Evolutionary conservation across 2,888 invertebrate species (phyloP), one percentile per base, ranked within the genome.

Genomic region (Melitaea athalia): DNA sequence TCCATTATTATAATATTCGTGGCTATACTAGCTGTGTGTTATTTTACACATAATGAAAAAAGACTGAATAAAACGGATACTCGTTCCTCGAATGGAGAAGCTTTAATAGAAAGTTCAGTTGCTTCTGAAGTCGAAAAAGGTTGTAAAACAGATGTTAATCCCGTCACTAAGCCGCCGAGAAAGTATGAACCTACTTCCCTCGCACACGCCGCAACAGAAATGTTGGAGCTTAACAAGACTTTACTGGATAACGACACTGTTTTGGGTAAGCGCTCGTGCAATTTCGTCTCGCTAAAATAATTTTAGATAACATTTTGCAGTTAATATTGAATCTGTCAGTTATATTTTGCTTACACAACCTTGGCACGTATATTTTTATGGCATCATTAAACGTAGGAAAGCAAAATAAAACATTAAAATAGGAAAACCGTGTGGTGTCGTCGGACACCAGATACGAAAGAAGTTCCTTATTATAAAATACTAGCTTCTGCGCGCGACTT

Each of bases 71-170:
- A 95, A 81, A 88, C 89, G 59, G 95, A 95, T 70, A 83, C 89
- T 38, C 93, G 94, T 75, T 93, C 94, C 24, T 93, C 95, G 38
- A 95, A 95, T 72, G 95, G 95, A 0, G 94, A 96, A 63, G 94
- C 95, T 14, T 93, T 95, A 78, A 93, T 96, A 70, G 96, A 96
- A 77, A 95, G 95, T 12, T 95, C 96, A 0, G 95, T 95, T 4
- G 93, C 94, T 3, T 95, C 95, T 72, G 97, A 97, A 82, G 95
- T 96, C 83, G 97, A 97, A 81, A 97, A 97, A 82, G 95, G 95
- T 31, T 91, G 96, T 57, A 95, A 97, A 76, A 95, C 95, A 10
- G 96, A 96, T 72, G 96, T 97, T 60, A 97, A 97, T 89, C 97
- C 97, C 0, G 95, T 97, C 24, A 95, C 95, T 71, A 97, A 97